Conservation (phyloP, 1,140 invertebrate genomes). For the Manduca sexta region DNA sequence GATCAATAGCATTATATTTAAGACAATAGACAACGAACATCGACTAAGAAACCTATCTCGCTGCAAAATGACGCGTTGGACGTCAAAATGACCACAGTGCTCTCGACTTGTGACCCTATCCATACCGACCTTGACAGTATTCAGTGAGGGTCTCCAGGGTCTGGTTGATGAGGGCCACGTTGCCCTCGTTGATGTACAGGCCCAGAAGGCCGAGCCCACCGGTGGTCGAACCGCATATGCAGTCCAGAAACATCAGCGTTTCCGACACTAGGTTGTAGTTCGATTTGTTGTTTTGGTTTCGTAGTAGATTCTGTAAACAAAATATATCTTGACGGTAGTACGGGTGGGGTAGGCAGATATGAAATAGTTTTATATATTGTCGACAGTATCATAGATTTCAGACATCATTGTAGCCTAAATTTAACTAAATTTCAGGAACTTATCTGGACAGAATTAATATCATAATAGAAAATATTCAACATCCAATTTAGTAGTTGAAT, state of each 20-base stretch:
- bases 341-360: background rate
- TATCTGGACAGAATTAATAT: too few species aligned
- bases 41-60: too few species aligned
- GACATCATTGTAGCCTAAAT: too few species aligned
- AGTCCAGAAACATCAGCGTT: conserved; percentile 98
- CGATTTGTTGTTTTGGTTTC: conserved; percentile 96
- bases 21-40: too few species aligned
- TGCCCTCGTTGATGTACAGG: conserved; percentile 98
- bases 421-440: too few species aligned
- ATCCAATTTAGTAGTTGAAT: too few species aligned
- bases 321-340: background rate
- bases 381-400: too few species aligned
- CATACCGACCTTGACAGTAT: conserved; percentile 91
- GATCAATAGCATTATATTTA: too few species aligned
- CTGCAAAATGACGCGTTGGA: too few species aligned
- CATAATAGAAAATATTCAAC: too few species aligned
- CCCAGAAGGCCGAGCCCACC: conserved; percentile 96
- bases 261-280: conserved; percentile 98
- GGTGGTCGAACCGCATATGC: conserved; percentile 99
- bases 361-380: too few species aligned
- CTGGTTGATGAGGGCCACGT: conserved; percentile 98
- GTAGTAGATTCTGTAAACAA: conserved; percentile 86
- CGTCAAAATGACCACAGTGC: too few species aligned
- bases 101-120: conserved; percentile 85
- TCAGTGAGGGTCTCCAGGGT: conserved; percentile 99